Base-by-base conservation (phyloP, 2,797 vertebrate species). In the Dermochelys coriacea region DNA sequence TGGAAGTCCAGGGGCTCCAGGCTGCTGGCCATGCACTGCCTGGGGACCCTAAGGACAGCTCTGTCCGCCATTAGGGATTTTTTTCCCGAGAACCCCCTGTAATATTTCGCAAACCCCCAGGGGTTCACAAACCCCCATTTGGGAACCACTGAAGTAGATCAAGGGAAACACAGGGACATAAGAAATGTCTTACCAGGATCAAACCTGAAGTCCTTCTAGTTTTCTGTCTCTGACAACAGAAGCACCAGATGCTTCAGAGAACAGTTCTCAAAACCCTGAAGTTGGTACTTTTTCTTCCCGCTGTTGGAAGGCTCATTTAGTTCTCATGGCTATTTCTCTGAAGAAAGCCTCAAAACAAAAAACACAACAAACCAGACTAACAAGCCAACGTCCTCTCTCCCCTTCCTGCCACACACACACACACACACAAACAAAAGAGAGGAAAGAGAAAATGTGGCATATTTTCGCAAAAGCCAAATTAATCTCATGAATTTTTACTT, bases 401-500 rank as follows among this genome's bases (percentile, higher is more conserved):
- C 8, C 18, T 52, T 52, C 16, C 51, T 52, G 51, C 18, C 51
- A 52, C 18, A 52, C 51, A 52, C 10, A 52, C 18, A 52, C 51
- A 52, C 10, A n/a, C 34, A 79, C 14, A 5, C 16, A 87, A 80
- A 54, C 25, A 45, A 41, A 27, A 0, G 2, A 77, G 16, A 84
- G 14, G 8, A 88, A 82, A 27, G 14, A 87, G 57, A 91, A 91
- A 80, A 93, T 41, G 77, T 77, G 47, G 5, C 1, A 19, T 88
- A 1, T 25, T 47, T 89, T 77, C 47, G 52, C 82, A 94, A 89
- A 85, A 64, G 71, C 61, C 81, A 80, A 83, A 55, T 74, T 68
- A 3, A 0, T 82, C 34, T 89, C 15, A 84, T 86, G 50, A 93
- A 79, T 94, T 96, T 94, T 97, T 94, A 85, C 14, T 91, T 31